Base-by-base conservation (phyloP, 2,113 vertebrate genomes). In the Erinaceus europaeus region DNA sequence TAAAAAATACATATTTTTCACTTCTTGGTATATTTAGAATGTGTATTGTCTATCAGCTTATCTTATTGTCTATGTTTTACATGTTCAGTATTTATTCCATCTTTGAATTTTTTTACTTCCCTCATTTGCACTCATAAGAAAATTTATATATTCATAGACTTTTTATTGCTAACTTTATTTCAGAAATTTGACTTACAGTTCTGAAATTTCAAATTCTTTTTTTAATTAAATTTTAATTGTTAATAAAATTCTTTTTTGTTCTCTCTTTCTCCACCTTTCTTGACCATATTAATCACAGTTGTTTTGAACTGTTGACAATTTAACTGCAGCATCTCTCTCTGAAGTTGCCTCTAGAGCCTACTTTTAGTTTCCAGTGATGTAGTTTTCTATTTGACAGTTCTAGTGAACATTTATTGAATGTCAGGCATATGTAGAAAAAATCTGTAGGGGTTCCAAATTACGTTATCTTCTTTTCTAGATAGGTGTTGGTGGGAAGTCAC, bases 131-230 rank as follows among this genome's bases (percentile, higher is more conserved):
- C 21, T 68, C 23, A 61, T 40, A 53, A 88, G 20, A 21, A 3
- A 90, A 82, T 48, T 67, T 29, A 94, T 40, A 44, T 79, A 46
- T 80, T 91, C 76, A 44, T 15, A 69, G 90, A 61, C 5, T 74
- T 87, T 72, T 74, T 68, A 36, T 48, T 74, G 48, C 13, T 65
- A 53, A 72, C 15, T 82, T 67, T 23, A 36, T 87, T 68, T 79
- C 36, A 80, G 57, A 48, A 84, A 55, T 86, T 90, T 67, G 48
- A 20, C 20, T 90, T 74, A 65, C 6, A 50, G 6, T 65, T 87
- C 23, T 84, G 21, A 23, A 81, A 59, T 73, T 59, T 55, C 34
- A 15, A 72, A 23, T 78, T 75, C 4, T 8, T 53, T 44, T n/a
- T 71, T 68, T 53, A 55, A 36, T 25, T 23, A 59, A 18, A 82